Evolutionary conservation across 2,888 invertebrate genomes (phyloP), one percentile per base, ranked within the genome.

Genomic region (Eupithecia tripunctaria): DNA sequence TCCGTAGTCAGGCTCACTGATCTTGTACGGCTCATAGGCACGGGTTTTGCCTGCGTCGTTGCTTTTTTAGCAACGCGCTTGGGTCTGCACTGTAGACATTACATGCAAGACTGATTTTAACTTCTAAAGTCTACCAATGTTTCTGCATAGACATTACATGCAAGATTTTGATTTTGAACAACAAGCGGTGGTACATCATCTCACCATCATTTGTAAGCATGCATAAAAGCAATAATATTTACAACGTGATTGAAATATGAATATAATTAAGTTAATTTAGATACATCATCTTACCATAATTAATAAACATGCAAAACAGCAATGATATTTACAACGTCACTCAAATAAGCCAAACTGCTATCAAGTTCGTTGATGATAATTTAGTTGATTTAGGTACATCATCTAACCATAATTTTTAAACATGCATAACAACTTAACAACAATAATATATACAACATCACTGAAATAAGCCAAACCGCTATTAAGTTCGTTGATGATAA

Each of bases 31-130:
- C 38, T 67, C 62, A 62, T 36, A 18, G n/a, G 25, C 21, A 32
- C 18, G 12, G 64, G 21, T 21, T 14, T 21, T 38, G 38, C 64
- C 64, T 64, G 64, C 38, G 25, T 41, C 38, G 38, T 64, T 21
- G 21, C 15, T n/a, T 41, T 21, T 38, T 25, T 56, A 56, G 25
- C 21, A 56, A 56, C 56, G 56, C 56, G 56, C 12, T 14, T 25
- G 25, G 25, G 56, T 25, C 14, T 56, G 60, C 27, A 60, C 27
- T 29, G 60, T 29, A 60, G 29, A 60, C 29, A 60, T 29, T 29
- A 64, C 64, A 64, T 64, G 64, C 36, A 64, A 64, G 64, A n/a
- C 21, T 63, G 64, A n/a, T 14, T 38, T 32, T 32, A 10, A 21
- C 21, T 56, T 56, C 56, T 12, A 56, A 25, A 56, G 25, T 51